Evolutionary conservation across 2,797 vertebrate species (phyloP).

Genomic region (Acestrorhynchus altus): DNA sequence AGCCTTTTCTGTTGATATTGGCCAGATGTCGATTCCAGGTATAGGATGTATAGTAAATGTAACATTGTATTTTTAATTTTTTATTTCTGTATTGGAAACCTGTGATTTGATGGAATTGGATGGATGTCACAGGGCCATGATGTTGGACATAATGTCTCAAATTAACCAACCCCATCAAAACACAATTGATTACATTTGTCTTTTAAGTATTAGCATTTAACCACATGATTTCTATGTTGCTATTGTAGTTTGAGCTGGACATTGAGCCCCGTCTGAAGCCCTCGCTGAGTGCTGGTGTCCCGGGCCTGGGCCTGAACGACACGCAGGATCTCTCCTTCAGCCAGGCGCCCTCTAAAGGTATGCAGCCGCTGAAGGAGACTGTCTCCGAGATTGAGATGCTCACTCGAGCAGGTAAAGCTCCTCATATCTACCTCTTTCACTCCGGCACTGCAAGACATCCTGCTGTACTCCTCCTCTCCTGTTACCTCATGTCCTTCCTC

Average conservation of each 20-base stretch:
- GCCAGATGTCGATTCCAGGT: too few relatives aligned
- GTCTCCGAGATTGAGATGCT: conserved; percentile 90
- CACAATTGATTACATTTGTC: too few relatives aligned
- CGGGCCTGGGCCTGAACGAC: conserved; percentile 76
- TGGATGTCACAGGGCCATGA: too few relatives aligned
- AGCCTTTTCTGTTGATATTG: neutral
- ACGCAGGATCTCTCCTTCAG: conserved; percentile 90
- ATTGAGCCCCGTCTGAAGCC: conserved; percentile 91
- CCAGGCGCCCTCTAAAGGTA: conserved; percentile 90
- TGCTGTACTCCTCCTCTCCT: conserved; percentile 31
- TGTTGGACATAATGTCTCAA: too few relatives aligned
- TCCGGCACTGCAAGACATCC: neutral
- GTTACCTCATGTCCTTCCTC: conserved; percentile 32
- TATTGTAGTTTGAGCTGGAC: conserved; percentile 90
- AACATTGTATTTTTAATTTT: too few relatives aligned
- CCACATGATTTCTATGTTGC: neutral
- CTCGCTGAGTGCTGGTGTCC: conserved; percentile 70
- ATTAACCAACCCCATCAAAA: too few relatives aligned
- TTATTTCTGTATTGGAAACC: too few relatives aligned
- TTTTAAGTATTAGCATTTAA: too few relatives aligned
- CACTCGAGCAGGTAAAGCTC: conserved; percentile 85
- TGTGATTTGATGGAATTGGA: too few relatives aligned
- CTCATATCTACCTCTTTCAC: conserved; percentile 42
- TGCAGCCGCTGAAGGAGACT: conserved; percentile 79
- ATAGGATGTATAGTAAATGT: too few relatives aligned